These are phyloP conservation scores for Xanthostigma xanthostigma DNA, from an alignment of 2,888 invertebrate genomes.

Conservation along the genomic window DNA sequence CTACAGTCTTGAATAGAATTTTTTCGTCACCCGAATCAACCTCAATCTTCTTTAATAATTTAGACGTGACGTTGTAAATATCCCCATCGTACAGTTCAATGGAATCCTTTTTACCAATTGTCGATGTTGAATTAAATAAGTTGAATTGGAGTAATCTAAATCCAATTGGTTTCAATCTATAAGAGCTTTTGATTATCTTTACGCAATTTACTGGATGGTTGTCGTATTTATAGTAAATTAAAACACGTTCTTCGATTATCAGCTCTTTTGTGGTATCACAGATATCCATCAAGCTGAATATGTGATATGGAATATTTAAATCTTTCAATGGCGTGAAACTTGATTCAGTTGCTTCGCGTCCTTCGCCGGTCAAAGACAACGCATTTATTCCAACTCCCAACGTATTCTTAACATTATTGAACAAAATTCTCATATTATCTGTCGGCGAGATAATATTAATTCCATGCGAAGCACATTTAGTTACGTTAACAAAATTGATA, in stretches of 20 bases:
- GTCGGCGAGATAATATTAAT: conserved; percentile 83
- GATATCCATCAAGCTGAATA: conserved; percentile 90
- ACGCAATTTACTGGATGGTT: conserved; percentile 93
- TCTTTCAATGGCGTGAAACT: conserved; percentile 76
- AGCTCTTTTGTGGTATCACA: conserved; percentile 92
- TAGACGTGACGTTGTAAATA: conserved; percentile 71
- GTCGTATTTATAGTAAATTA: conserved; percentile 94
- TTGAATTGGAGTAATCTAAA: conserved; percentile 83
- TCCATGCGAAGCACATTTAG: conserved; percentile 77
- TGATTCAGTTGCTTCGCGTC: conserved; percentile 70
- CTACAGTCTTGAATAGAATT: conserved; percentile 56
- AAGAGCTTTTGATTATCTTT: conserved; percentile 84
- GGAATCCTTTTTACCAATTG: conserved; percentile 69
- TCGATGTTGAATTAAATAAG: conserved; percentile 73
- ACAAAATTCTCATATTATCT: conserved; percentile 61
- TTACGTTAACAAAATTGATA: conserved; percentile 68
- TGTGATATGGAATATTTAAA: conserved; percentile 71
- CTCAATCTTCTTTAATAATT: conserved; percentile 54
- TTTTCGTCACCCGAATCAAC: conserved; percentile 56
- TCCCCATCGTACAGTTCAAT: conserved; percentile 85
- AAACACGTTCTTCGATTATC: conserved; percentile 71
- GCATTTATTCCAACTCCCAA: conserved; percentile 84
- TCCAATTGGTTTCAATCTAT: conserved; percentile 74
- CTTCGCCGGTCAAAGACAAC: conserved; percentile 84
- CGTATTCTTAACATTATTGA: conserved; percentile 60